A percentile compares a stretch with the other conserved stretches of the same genome.
These are phyloP conservation scores for Mus musculus DNA, from an alignment of 2,113 vertebrate species.

Conservation along the genomic window GRCm39 chr1:81996501-81997000, in stretches of 20 bases:
- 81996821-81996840: neutral
- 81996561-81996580: neutral
- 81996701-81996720: neutral
- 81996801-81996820: neutral
- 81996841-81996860: neutral
- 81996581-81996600: accelerated
- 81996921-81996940: conserved; percentile 29
- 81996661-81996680: neutral
- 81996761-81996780: neutral
- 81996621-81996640: neutral
- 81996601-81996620: neutral
- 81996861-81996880: neutral
- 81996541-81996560: too few species aligned
- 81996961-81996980: conserved; percentile 53
- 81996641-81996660: neutral
- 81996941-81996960: conserved; percentile 10
- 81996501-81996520: neutral
- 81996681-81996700: neutral
- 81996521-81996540: neutral
- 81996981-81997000: conserved; percentile 74
- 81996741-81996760: neutral
- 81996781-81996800: neutral
- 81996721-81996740: neutral
- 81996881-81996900: accelerated
- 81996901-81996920: neutral